Conservation (phyloP, 2,888 invertebrate species). For the Steinernema scapterisci region DNA sequence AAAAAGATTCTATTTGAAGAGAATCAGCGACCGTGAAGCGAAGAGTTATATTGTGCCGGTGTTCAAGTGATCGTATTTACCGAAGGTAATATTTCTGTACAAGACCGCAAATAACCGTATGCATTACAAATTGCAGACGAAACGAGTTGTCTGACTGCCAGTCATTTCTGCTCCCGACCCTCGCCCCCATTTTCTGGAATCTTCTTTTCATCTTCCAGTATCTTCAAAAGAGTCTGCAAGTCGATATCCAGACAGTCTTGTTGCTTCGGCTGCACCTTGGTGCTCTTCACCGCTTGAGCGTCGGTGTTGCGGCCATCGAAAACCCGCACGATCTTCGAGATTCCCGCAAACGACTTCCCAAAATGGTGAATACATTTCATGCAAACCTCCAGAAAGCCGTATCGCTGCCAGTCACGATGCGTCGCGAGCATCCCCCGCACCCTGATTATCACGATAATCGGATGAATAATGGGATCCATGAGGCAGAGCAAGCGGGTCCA, state of each 20-base stretch:
- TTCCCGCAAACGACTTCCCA: neutral
- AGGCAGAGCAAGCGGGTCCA: constrained; percentile 28
- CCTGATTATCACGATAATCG: constrained; percentile 34
- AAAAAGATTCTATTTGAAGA: too few relatives aligned
- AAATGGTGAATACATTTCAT: neutral
- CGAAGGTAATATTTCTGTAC: too few relatives aligned
- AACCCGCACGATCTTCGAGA: neutral
- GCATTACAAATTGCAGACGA: too few relatives aligned
- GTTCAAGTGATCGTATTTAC: too few relatives aligned
- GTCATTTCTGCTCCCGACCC: neutral
- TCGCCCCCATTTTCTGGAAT: neutral
- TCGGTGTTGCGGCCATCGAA: neutral
- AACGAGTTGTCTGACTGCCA: too few relatives aligned
- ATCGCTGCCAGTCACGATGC: neutral
- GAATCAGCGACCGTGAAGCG: too few relatives aligned
- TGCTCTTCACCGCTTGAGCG: neutral
- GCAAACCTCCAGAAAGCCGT: neutral
- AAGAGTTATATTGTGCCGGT: too few relatives aligned
- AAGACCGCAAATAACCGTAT: too few relatives aligned
- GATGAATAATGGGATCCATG: constrained; percentile 33
- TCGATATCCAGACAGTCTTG: constrained; percentile 1
- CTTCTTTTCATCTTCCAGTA: constrained; percentile 17
- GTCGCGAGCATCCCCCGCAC: constrained; percentile 11
- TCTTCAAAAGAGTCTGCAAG: constrained; percentile 28
- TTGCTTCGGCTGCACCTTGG: neutral